Base-by-base conservation (phyloP, 2,888 invertebrate species). In the Apamea crenata region DNA sequence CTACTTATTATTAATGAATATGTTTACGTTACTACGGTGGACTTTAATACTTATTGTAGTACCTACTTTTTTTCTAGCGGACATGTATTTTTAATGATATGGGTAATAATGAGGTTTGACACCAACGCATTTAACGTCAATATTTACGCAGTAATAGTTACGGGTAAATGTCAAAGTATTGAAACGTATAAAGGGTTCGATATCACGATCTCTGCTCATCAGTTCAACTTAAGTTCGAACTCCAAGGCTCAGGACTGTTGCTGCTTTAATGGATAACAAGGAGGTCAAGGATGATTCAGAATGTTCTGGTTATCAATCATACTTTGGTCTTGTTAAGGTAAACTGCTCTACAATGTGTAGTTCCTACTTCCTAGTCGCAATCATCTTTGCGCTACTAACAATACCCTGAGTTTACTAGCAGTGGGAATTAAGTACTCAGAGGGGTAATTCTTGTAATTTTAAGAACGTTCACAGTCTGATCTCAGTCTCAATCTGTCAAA, bases 221-320 rank as follows among this genome's bases (percentile, higher is more conserved):
- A 25, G 79, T 50, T 21, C 25, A 50, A 36, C n/a, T 1, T 40
- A 40, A 83, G 67, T 68, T 32, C 83, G 36, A 53, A 80, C 61
- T 83, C 83, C 80, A 80, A 80, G 67, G 80, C 0, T 40, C 14
- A 16, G 77, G 8, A 32, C 56, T 50, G 14, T 75, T 59, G 59
- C 66, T 61, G 29, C 59, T 63, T 21, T 25, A 47, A 77, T 36
- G 56, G 53, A n/a, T 36, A 68, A 53, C 36, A 68, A 53, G 71
- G 74, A 53, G 71, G 74, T 74, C 68, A 82, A 68, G 40, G n/a
- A 74, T 74, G 74, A 74, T 50, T 56, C 75, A 82, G 61, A 71
- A 69, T 18, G 74, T 65, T 80, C 80, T 85, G 69, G 84, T 71
- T 40, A 85, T 84, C 73, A 80, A 80, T 80, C 83, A 80, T 80